Conservation (phyloP, 2,113 vertebrate genomes). For the Acinonyx jubatus region DNA sequence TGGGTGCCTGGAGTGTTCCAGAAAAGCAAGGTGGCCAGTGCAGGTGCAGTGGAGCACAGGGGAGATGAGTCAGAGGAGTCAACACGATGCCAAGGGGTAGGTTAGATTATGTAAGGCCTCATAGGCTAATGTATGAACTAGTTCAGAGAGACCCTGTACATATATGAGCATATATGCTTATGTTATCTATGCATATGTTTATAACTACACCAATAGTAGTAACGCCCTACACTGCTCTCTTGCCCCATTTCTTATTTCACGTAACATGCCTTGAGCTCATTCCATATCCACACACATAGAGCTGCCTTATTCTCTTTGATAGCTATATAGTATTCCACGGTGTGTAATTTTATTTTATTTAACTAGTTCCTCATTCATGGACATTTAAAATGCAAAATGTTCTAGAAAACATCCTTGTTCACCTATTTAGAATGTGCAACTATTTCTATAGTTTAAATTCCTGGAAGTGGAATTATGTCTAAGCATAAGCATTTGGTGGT, state of each 20-base stretch:
- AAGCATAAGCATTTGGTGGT: not conserved
- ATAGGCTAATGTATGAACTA: not conserved
- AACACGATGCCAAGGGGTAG: not conserved
- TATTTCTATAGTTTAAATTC: slow-evolving; percentile 7
- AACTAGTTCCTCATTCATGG: not conserved
- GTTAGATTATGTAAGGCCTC: not conserved
- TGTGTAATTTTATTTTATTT: not conserved
- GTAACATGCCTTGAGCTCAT: not conserved
- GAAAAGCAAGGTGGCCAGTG: not conserved
- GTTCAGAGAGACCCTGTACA: not conserved
- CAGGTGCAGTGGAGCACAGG: not conserved
- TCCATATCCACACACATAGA: not conserved
- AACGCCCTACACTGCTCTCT: not conserved
- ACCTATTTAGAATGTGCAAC: not conserved
- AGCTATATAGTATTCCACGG: not conserved
- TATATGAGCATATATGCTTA: not conserved
- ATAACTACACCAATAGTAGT: not conserved
- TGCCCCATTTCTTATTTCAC: not conserved
- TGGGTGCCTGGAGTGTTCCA: not conserved
- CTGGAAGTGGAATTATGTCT: not conserved
- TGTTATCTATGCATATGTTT: not conserved
- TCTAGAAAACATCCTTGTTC: not conserved
- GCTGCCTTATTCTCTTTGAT: not conserved
- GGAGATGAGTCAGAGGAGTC: not conserved
- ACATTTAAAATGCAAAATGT: not conserved